phyloP scores from a whole-genome alignment of 2,888 invertebrate genomes.

The Griposia aprilina region DNA sequence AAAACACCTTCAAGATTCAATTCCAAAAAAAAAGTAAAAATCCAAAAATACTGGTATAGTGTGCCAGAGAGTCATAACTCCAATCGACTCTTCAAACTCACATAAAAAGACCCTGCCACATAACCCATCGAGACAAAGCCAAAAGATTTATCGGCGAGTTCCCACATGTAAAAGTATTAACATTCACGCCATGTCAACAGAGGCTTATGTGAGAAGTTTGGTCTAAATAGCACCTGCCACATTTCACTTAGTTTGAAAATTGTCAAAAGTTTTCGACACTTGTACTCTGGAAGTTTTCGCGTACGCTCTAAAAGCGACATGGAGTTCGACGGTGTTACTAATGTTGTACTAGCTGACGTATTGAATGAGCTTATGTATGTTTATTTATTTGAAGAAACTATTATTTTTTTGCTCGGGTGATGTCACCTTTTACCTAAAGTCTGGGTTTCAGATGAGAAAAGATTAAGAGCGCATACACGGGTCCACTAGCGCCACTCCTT shows the following conservation, averaged over 20 bases:
- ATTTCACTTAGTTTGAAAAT: slow-evolving; percentile 72
- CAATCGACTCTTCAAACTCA: slow-evolving; percentile 39
- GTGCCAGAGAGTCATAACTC: slow-evolving; percentile 15
- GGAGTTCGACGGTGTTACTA: slow-evolving; percentile 34
- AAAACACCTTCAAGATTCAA: neutral
- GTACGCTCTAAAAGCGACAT: slow-evolving; percentile 48
- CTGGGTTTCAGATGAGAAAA: neutral
- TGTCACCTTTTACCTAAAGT: neutral
- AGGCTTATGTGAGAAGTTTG: slow-evolving; percentile 68
- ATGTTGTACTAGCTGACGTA: slow-evolving; percentile 33
- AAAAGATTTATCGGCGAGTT: slow-evolving; percentile 64
- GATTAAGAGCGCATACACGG: too few relatives aligned
- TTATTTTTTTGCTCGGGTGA: neutral
- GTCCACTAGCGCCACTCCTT: too few relatives aligned
- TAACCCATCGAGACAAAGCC: slow-evolving; percentile 47
- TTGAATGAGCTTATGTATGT: neutral
- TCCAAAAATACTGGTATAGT: slow-evolving; percentile 2
- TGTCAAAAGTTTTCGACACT: slow-evolving; percentile 69
- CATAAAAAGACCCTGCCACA: slow-evolving; percentile 50
- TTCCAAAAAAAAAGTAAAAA: neutral
- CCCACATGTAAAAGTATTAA: slow-evolving; percentile 67
- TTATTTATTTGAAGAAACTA: slow-evolving; percentile 1
- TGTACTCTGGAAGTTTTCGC: slow-evolving; percentile 64
- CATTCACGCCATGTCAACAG: slow-evolving; percentile 69
- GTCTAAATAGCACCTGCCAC: slow-evolving; percentile 73